Percentiles rank a stretch among this genome's conserved stretches.
Evolutionary conservation across 2,797 vertebrate species (phyloP).

Genomic region (Sparidentex hasta): DNA sequence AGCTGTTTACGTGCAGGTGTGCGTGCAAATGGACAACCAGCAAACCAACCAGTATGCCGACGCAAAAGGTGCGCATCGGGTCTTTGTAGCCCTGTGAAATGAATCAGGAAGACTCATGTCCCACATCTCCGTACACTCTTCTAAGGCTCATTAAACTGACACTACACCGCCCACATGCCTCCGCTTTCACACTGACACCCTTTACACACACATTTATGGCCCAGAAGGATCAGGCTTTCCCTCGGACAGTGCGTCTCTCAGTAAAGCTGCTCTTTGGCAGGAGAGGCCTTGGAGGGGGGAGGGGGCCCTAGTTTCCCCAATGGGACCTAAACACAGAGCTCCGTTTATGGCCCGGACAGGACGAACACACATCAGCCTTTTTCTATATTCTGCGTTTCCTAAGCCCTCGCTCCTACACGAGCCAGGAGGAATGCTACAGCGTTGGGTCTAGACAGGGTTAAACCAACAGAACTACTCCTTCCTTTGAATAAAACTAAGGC

Average conservation of each 20-base stretch:
- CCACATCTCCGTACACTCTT: slow-evolving; percentile 47
- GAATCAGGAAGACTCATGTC: background rate
- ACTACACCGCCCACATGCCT: slow-evolving; percentile 42
- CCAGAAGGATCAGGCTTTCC: slow-evolving; percentile 63
- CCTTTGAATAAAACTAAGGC: slow-evolving; percentile 47
- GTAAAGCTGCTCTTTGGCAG: slow-evolving; percentile 70
- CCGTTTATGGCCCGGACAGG: slow-evolving; percentile 74
- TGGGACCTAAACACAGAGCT: slow-evolving; percentile 79
- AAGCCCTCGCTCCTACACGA: slow-evolving; percentile 40
- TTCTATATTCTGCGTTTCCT: slow-evolving; percentile 74
- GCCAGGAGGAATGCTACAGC: slow-evolving; percentile 56
- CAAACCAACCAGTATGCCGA: background rate
- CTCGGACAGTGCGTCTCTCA: slow-evolving; percentile 70
- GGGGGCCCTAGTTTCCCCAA: slow-evolving; percentile 56
- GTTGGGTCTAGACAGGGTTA: slow-evolving; percentile 63
- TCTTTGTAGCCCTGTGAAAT: background rate
- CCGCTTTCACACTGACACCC: slow-evolving; percentile 64
- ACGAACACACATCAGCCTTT: slow-evolving; percentile 78
- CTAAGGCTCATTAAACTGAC: slow-evolving; percentile 34
- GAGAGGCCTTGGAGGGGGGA: slow-evolving; percentile 50
- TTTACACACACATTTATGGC: slow-evolving; percentile 65
- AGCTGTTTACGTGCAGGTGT: background rate
- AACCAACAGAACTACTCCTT: slow-evolving; percentile 56
- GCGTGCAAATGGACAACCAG: background rate
- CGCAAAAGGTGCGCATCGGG: background rate